Conservation (phyloP, 1,140 invertebrate species). For the Dryas iulia region DNA sequence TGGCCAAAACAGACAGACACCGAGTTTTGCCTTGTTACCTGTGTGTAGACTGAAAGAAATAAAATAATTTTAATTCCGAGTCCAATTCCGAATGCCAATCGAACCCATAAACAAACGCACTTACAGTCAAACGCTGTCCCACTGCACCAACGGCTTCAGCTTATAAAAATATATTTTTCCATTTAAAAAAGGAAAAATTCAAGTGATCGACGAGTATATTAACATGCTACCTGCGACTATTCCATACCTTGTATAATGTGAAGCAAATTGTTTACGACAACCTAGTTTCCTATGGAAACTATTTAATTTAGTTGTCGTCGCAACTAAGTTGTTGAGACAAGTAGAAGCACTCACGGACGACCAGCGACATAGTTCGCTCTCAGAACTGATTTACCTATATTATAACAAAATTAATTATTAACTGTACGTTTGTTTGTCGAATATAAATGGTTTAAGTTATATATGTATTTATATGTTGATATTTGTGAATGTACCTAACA, state of each 20-base stretch:
- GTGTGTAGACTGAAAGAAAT: too few relatives aligned
- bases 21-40: too few relatives aligned
- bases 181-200: background rate
- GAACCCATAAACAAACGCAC: too few relatives aligned
- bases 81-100: too few relatives aligned
- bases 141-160: too few relatives aligned
- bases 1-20: too few relatives aligned
- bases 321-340: constrained; percentile 44
- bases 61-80: too few relatives aligned
- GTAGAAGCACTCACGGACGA: constrained; percentile 46
- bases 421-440: background rate
- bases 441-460: background rate
- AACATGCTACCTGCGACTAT: background rate
- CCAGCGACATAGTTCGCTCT: constrained; percentile 30
- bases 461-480: background rate
- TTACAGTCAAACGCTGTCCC: too few relatives aligned
- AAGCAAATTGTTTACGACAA: constrained; percentile 59
- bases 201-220: background rate
- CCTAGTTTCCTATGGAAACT: constrained; percentile 59
- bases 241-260: constrained; percentile 21
- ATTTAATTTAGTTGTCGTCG: constrained; percentile 59
- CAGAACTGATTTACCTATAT: constrained; percentile 32
- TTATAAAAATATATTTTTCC: too few relatives aligned
- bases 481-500: too few relatives aligned
- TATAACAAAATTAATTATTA: constrained; percentile 20